Conservation (phyloP, 1,140 invertebrate species). For the Cephus cinctus region DNA sequence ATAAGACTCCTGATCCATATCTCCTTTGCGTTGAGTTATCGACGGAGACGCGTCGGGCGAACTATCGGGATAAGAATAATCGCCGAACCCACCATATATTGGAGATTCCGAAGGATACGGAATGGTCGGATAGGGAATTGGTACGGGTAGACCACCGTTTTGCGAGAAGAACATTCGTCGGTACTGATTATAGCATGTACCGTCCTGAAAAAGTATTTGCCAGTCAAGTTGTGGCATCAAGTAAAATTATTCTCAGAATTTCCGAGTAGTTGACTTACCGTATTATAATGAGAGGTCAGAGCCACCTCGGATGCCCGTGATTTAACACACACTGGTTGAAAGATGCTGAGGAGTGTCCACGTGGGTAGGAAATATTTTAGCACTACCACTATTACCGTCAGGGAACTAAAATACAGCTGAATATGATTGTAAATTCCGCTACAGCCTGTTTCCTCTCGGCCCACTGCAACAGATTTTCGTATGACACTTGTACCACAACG, state of each 20-base stretch:
- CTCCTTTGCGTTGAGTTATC: conserved; percentile 26
- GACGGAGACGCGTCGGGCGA: conserved; percentile 36
- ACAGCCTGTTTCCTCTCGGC: conserved; percentile 53
- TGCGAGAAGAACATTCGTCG: conserved; percentile 34
- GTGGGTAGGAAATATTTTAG: conserved; percentile 57
- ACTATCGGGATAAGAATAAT: conserved; percentile 37
- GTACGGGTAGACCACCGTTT: conserved; percentile 18
- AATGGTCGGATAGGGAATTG: conserved; percentile 27
- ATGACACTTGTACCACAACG: background rate
- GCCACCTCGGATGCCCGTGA: conserved; percentile 41
- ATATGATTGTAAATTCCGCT: conserved; percentile 58
- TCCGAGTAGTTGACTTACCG: conserved; percentile 21
- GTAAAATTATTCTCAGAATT: conserved; percentile 5
- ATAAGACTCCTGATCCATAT: conserved; percentile 24
- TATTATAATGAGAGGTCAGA: conserved; percentile 38
- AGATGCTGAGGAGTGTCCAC: conserved; percentile 57
- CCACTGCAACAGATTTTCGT: conserved; percentile 44
- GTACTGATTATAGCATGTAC: conserved; percentile 34
- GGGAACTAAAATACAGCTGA: conserved; percentile 55
- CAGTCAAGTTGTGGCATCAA: background rate
- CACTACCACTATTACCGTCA: conserved; percentile 51
- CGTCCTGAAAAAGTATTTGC: conserved; percentile 24
- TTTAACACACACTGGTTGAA: conserved; percentile 49
- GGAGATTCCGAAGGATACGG: conserved; percentile 31
- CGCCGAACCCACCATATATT: conserved; percentile 32